Percentiles rank a stretch among this genome's conserved stretches.
phyloP scores from a whole-genome alignment of 2,113 vertebrate species.

The Chionis minor region DNA sequence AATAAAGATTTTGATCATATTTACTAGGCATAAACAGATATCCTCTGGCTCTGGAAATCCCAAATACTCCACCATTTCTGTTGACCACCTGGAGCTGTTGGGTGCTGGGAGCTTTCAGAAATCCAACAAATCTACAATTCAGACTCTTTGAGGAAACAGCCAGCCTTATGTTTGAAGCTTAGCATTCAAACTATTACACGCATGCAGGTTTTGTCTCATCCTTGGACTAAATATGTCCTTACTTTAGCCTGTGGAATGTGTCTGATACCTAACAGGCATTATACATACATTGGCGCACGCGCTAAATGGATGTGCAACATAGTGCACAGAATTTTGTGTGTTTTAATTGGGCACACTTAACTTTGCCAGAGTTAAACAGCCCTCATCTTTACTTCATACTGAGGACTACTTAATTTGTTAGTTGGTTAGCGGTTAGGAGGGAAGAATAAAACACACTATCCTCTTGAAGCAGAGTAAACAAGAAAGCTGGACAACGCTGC shows the following conservation, averaged over 20 bases:
- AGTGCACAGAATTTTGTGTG: background rate
- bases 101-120: background rate
- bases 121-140: background rate
- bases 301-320: background rate
- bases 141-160: background rate
- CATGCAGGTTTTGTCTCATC: background rate
- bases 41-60: background rate
- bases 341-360: rapidly evolving
- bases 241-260: rapidly evolving
- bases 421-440: background rate
- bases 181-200: background rate
- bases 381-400: background rate
- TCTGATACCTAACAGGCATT: background rate
- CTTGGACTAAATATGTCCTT: background rate
- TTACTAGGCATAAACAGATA: background rate
- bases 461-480: background rate
- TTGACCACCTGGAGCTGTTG: background rate
- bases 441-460: background rate
- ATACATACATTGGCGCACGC: rapidly evolving
- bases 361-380: background rate
- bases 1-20: background rate
- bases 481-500: background rate
- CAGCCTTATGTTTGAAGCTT: background rate
- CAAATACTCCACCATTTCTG: background rate
- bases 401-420: background rate